Base-by-base conservation (phyloP, 2,888 invertebrate species). In the Phasia obesa region DNA sequence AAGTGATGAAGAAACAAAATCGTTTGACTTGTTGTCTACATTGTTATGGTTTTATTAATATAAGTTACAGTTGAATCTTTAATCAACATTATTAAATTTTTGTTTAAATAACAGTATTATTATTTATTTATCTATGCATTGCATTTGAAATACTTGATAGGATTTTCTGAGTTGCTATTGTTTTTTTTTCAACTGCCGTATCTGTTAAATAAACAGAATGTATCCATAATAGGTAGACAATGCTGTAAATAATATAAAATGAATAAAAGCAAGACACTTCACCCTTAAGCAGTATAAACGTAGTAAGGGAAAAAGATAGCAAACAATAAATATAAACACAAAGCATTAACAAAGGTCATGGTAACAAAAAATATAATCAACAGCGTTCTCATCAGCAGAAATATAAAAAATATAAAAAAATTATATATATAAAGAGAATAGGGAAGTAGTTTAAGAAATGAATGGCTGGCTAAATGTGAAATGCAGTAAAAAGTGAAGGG, bases 291-390 rank as follows among this genome's bases (percentile, higher is more conserved):
- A 17, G n/a, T 15, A 53, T 9, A 44, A 44, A 3, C 19, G 19
- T n/a, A 47, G 25, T 11, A 25, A 38, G n/a, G 23, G 59, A 27
- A 17, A 42, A 47, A 42, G 25, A n/a, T 11, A 19, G 31, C 31
- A 78, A 15, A 55, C 64, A 64, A 69, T 64, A 71, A 51, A 67
- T 31, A 70, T 57, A 27, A 71, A 53, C 25, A 67, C 53, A 81
- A 75, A 67, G 65, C 83, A 71, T 81, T 83, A 81, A 81, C 79
- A 86, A 79, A 85, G 86, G 85, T 86, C 86, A 86, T 67, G 81
- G 60, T 55, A 35, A 67, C 9, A 60, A 57, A 65, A n/a, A n/a
- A 44, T 47, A 9, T 25, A 42, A 47, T 55, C 42, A 44, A 11
- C 64, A 64, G 11, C 21, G 27, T 60, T 6, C 62, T 67, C 79